Base-by-base conservation (phyloP, 2,888 invertebrate species). In the Andrena bucephala region DNA sequence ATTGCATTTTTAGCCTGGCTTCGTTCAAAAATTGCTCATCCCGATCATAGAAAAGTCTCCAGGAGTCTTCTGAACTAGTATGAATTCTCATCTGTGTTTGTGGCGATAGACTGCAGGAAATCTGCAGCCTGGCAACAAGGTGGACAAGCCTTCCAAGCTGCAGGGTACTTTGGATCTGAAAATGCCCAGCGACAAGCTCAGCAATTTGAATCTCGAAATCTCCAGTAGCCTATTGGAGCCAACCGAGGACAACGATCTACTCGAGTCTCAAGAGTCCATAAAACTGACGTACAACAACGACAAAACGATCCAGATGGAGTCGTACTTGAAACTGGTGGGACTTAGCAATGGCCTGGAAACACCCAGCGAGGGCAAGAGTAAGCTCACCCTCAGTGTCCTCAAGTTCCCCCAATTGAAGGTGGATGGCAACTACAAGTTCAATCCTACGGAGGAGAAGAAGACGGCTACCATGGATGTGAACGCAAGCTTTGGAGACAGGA, bases 161-260 rank as follows among this genome's bases (percentile, higher is more conserved):
- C 95, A 96, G 36, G 81, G 94, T 54, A 92, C 94, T 0, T 27
- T 95, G 0, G 94, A 95, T 4, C 8, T 96, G 0, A 94, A 95
- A 27, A 91, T 96, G 29, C 96, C 96, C 0, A 94, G 95, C 70
- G 95, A 96, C 0, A 95, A 95, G 54, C 93, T 96, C 0, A 96
- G 95, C 74, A 95, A 95, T 83, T 89, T 96, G 63, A 96, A 95
- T 87, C 92, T 94, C 50, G 93, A 94, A 2, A 93, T 94, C 0
- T 89, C 91, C 27, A 94, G 94, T 0, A 94, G 93, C 13, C 20
- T 94, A 0, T 65, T 94, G 20, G 82, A 91, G 5, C 92, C 94
- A 0, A 70, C 89, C 24, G 86, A 91, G 7, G 48, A 87, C 86
- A 52, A 89, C 85, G 88, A 81, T 84, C 3, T 89, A 0, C 80